Conservation (phyloP, 2,113 vertebrate species). For the Steatornis caripensis region DNA sequence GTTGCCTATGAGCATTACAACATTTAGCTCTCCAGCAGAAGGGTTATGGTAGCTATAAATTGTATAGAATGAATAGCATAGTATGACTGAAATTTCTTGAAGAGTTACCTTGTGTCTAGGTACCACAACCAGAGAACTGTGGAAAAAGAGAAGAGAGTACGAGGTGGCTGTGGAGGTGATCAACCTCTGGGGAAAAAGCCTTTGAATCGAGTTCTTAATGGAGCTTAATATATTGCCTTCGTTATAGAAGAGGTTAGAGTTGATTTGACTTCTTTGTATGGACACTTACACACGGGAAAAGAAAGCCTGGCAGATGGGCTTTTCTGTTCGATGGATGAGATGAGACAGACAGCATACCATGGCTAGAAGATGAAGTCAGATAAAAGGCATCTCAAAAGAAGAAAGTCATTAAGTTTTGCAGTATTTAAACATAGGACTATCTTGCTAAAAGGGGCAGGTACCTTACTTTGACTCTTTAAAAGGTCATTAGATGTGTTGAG, state of each 20-base stretch:
- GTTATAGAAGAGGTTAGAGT: not conserved
- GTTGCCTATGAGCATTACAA: not conserved
- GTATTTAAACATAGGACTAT: not conserved
- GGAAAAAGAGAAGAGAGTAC: not conserved
- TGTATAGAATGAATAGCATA: not conserved
- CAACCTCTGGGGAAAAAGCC: not conserved
- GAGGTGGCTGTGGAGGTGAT: not conserved
- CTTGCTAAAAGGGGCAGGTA: not conserved
- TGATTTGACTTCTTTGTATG: not conserved
- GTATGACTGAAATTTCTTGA: not conserved
- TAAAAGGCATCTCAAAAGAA: not conserved
- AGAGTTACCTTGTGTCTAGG: not conserved
- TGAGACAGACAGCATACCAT: accelerated
- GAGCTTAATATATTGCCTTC: not conserved
- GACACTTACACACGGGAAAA: not conserved
- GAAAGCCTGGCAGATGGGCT: not conserved
- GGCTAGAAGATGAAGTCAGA: not conserved
- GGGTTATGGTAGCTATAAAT: not conserved
- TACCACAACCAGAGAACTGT: not conserved
- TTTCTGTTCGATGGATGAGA: not conserved
- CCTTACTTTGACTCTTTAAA: not conserved
- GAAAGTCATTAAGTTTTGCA: not conserved
- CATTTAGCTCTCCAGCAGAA: not conserved
- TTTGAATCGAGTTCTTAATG: not conserved
- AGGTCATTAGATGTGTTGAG: not conserved